phyloP scores from a whole-genome alignment of 2,113 vertebrate species.

The Ochotona princeps region DNA sequence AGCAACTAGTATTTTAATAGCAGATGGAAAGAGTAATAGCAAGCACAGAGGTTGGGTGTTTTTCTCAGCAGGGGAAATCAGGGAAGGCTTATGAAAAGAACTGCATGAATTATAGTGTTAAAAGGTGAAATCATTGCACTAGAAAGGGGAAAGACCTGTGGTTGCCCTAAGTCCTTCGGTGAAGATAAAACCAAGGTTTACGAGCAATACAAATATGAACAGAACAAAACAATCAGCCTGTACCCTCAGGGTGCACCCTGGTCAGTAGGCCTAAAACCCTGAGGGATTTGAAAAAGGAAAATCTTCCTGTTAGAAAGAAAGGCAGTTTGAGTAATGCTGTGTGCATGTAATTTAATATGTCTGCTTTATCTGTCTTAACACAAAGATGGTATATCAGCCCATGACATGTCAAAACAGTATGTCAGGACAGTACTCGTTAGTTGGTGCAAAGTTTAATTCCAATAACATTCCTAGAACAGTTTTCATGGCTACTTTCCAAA shows the following conservation, averaged over 20 bases:
- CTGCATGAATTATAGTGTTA: not conserved
- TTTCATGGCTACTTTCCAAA: not conserved
- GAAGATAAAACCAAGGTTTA: slow-evolving; percentile 40
- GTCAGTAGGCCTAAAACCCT: not conserved
- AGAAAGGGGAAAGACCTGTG: not conserved
- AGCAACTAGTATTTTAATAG: not conserved
- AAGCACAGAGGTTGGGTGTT: not conserved
- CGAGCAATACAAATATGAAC: not conserved
- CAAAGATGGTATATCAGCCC: not conserved
- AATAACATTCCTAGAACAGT: slow-evolving; percentile 28
- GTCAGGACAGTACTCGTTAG: not conserved
- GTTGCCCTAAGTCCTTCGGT: not conserved
- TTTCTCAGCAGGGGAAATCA: not conserved
- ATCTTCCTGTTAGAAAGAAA: slow-evolving; percentile 8
- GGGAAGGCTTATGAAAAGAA: not conserved
- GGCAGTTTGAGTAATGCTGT: not conserved
- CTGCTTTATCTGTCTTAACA: not conserved
- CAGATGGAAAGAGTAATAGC: not conserved
- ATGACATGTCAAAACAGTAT: not conserved
- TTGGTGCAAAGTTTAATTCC: not conserved
- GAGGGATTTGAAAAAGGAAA: not conserved
- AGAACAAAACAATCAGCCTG: not conserved
- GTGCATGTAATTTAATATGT: not conserved
- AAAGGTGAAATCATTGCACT: not conserved
- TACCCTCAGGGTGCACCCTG: not conserved